Percentiles rank a stretch among this genome's conserved stretches.
phyloP scores from a whole-genome alignment of 1,140 invertebrate species.

The Eupristina koningsbergeri region DNA sequence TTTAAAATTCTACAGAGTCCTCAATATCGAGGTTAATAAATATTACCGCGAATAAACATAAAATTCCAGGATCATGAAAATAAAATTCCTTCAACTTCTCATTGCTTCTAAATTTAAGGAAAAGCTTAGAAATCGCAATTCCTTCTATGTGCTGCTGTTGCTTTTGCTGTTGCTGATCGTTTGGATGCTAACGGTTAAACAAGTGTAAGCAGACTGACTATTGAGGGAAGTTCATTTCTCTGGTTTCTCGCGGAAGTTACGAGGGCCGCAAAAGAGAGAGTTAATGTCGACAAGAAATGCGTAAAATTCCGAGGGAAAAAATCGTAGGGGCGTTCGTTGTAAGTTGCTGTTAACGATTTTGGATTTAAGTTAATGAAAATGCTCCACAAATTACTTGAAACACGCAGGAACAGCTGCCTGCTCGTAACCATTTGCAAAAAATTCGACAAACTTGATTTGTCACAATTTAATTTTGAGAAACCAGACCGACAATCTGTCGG shows the following conservation, averaged over 20 bases:
- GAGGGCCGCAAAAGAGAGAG: slow-evolving; percentile 6
- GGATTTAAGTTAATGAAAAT: slow-evolving; percentile 11
- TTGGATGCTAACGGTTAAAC: slow-evolving; percentile 5
- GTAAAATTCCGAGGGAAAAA: slow-evolving; percentile 15
- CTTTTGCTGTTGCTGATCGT: slow-evolving; percentile 17
- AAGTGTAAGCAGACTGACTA: not conserved
- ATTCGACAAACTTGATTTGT: not conserved
- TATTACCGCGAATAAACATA: not conserved
- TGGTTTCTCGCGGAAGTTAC: slow-evolving; percentile 16
- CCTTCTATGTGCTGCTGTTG: not conserved
- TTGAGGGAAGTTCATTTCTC: not conserved
- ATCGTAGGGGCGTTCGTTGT: not conserved
- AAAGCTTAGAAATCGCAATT: not conserved
- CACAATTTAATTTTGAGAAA: no score
- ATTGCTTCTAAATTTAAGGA: not conserved
- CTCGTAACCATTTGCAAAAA: not conserved
- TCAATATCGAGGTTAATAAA: not conserved
- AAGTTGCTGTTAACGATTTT: not conserved
- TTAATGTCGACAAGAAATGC: slow-evolving; percentile 2
- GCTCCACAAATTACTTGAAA: not conserved
- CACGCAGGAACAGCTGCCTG: not conserved
- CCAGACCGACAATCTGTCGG: no score
- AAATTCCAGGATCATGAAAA: not conserved
- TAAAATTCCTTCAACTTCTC: not conserved
- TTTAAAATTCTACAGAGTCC: no score